Conservation (phyloP, 30 jellyfish, hydroid and myxozoan genomes). For the Hydra vulgaris region DNA sequence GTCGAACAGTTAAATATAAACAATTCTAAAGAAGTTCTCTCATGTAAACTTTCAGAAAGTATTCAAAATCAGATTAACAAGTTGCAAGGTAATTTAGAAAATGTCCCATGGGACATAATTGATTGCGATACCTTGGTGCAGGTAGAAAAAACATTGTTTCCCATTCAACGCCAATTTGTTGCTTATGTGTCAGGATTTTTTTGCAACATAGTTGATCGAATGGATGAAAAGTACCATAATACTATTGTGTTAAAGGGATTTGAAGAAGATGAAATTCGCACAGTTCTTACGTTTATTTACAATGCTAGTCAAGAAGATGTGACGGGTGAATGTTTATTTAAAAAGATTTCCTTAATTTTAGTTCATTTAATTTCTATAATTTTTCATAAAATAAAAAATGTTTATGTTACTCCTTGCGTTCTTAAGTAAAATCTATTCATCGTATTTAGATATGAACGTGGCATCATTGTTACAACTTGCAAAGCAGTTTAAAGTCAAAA, state of each 20-base stretch:
- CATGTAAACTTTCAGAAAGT: not conserved
- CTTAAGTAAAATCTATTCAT: not conserved
- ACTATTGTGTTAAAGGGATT: not conserved
- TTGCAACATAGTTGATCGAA: not conserved
- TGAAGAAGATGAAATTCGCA: not conserved
- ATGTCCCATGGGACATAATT: not conserved
- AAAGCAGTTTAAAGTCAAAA: not conserved
- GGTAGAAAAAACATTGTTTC: not conserved
- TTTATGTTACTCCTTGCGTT: not conserved
- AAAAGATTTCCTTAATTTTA: no score
- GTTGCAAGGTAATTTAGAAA: not conserved
- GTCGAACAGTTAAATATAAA: not conserved
- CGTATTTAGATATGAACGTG: conserved; percentile 6
- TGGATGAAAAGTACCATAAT: not conserved
- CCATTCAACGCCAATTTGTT: conserved; percentile 1
- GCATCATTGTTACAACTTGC: conserved; percentile 5
- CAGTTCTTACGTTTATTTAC: not conserved
- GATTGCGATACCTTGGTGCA: not conserved
- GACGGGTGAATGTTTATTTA: not conserved
- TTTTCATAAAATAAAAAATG: no score
- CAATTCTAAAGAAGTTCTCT: not conserved
- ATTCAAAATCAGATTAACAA: not conserved
- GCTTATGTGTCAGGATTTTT: conserved; percentile 5
- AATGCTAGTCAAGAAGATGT: not conserved
- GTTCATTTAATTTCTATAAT: not conserved